Percentiles rank a stretch among this genome's conserved stretches.
These are phyloP conservation scores for Mirounga angustirostris DNA, from an alignment of 2,113 vertebrate genomes.

Conservation along the genomic window DNA sequence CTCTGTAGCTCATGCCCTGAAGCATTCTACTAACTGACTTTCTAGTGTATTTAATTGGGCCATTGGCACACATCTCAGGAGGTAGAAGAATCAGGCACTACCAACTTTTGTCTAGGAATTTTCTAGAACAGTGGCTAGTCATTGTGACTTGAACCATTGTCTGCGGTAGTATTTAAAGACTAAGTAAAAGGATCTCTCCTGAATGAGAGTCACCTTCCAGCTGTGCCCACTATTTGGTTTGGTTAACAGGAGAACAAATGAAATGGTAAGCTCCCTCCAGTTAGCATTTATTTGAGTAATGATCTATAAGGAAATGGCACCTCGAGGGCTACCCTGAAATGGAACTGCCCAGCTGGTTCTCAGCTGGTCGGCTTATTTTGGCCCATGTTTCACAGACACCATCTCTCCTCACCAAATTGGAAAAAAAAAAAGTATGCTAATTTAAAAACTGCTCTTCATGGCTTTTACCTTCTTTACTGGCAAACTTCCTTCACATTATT, in stretches of 20 bases:
- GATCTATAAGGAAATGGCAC: conserved; percentile 36
- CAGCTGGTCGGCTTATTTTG: neutral
- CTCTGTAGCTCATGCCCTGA: neutral
- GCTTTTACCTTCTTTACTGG: neutral
- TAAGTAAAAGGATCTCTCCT: neutral
- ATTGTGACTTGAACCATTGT: neutral
- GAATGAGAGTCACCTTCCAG: neutral
- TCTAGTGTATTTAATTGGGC: neutral
- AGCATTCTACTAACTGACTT: neutral
- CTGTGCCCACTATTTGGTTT: neutral
- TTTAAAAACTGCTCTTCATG: neutral
- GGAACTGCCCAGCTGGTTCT: neutral
- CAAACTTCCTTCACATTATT: neutral
- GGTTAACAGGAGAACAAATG: neutral
- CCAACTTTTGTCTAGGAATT: neutral
- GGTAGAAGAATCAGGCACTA: neutral
- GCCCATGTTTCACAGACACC: neutral
- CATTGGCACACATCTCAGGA: neutral
- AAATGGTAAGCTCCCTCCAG: neutral
- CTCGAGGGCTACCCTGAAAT: neutral
- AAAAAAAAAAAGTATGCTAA: neutral
- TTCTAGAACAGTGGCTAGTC: conserved; percentile 17
- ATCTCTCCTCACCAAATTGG: neutral
- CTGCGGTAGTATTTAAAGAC: neutral
- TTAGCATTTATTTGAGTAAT: conserved; percentile 24